These are phyloP conservation scores for Burhinus bistriatus DNA, from an alignment of 2,113 vertebrate species.

Conservation along the genomic window DNA sequence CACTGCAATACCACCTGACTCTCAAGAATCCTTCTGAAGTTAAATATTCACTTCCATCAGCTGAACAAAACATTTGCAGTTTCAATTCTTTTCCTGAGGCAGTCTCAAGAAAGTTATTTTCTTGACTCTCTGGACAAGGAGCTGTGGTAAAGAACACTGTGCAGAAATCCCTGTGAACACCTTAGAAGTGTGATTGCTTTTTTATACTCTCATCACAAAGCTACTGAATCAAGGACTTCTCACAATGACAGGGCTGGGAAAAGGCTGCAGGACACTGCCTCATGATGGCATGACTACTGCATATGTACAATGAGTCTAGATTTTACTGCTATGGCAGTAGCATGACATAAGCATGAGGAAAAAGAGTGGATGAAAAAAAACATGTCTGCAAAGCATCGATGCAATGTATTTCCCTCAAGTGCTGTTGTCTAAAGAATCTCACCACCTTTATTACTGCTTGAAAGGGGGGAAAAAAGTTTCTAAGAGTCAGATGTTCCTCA, in stretches of 20 bases:
- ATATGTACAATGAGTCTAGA: not conserved
- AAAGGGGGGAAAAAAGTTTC: not conserved
- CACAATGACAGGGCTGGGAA: not conserved
- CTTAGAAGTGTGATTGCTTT: not conserved
- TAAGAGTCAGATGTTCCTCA: not conserved
- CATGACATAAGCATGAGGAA: not conserved
- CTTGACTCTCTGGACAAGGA: not conserved
- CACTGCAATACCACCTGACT: not conserved
- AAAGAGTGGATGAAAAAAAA: not conserved
- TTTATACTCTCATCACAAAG: not conserved
- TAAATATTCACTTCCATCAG: not conserved
- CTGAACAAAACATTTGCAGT: not conserved
- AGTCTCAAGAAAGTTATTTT: not conserved
- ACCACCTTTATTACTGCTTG: not conserved
- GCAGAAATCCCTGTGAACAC: not conserved
- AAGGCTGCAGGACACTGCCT: not conserved
- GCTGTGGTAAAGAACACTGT: not conserved
- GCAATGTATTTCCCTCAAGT: not conserved
- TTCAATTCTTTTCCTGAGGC: not conserved
- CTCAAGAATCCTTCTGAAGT: not conserved
- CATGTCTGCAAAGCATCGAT: fast-evolving
- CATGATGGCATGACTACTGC: not conserved
- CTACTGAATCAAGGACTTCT: not conserved
- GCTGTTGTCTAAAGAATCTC: not conserved
- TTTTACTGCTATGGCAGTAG: not conserved